Percentiles rank a stretch among this genome's conserved stretches.
Evolutionary conservation across 2,888 invertebrate species (phyloP).

Genomic region (Tetropium fuscum): DNA sequence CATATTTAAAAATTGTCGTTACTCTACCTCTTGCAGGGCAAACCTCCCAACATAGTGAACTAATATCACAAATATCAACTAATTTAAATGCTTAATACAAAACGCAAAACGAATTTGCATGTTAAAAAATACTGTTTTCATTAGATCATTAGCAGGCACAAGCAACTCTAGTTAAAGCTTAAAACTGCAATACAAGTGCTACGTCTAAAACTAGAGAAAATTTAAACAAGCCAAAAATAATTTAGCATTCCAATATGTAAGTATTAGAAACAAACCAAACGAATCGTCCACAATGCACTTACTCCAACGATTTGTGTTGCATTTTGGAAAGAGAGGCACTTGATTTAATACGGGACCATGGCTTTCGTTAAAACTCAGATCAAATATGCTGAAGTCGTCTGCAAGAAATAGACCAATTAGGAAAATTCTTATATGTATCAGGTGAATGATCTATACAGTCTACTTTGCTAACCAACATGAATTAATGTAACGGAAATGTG

Average conservation of each 20-base stretch:
- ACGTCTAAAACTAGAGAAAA: constrained; percentile 1
- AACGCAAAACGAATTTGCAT: too few relatives aligned
- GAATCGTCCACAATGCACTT: constrained; percentile 51
- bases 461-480: too few relatives aligned
- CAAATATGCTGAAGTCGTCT: constrained; percentile 62
- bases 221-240: constrained; percentile 3
- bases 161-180: background rate
- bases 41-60: too few relatives aligned
- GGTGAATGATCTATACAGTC: too few relatives aligned
- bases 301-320: constrained; percentile 62
- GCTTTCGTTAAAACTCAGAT: constrained; percentile 60
- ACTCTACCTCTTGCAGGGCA: too few relatives aligned
- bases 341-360: constrained; percentile 61
- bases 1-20: too few relatives aligned
- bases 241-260: constrained; percentile 12
- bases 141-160: background rate
- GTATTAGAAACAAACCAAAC: constrained; percentile 8
- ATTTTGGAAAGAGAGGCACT: constrained; percentile 63
- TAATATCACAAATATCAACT: too few relatives aligned
- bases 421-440: too few relatives aligned
- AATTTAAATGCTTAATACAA: too few relatives aligned
- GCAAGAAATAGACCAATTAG: constrained; percentile 33
- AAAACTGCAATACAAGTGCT: background rate
- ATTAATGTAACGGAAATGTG: too few relatives aligned
- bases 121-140: too few relatives aligned